Conservation (phyloP, 2,797 vertebrate genomes). For the Anabas testudineus region DNA sequence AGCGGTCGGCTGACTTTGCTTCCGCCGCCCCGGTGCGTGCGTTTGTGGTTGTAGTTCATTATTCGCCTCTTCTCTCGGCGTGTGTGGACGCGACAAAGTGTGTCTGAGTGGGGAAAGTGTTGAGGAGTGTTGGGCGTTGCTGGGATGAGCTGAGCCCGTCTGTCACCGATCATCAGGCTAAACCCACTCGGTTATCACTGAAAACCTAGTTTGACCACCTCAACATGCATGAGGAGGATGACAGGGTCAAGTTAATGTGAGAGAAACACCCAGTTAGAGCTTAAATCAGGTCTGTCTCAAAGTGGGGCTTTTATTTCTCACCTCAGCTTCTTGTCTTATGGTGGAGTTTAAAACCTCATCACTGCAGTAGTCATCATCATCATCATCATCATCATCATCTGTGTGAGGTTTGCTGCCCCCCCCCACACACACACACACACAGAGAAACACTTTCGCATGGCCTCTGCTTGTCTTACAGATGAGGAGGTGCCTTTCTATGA, state of each 20-base stretch:
- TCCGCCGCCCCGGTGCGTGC: not conserved
- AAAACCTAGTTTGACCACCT: constrained; percentile 14
- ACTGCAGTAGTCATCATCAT: not conserved
- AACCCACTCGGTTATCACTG: not conserved
- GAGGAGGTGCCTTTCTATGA: constrained; percentile 80
- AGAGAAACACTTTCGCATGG: too few species aligned
- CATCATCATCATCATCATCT: too few species aligned
- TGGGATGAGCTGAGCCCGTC: constrained; percentile 58
- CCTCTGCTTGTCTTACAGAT: constrained; percentile 58
- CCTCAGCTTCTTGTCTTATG: not conserved
- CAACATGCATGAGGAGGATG: constrained; percentile 24
- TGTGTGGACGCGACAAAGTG: not conserved
- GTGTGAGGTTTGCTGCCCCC: not conserved
- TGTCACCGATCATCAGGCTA: too few species aligned
- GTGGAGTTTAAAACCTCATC: not conserved
- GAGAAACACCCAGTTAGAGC: constrained; percentile 20
- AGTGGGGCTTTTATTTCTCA: not conserved
- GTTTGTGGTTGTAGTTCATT: constrained; percentile 21
- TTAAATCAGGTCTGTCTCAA: not conserved
- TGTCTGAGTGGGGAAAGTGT: constrained; percentile 10
- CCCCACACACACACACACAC: too few species aligned
- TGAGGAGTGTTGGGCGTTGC: constrained; percentile 70
- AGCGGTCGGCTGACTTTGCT: constrained; percentile 58
- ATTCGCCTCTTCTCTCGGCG: too few species aligned
- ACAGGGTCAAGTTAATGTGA: constrained; percentile 7